Conservation (phyloP, 2,797 vertebrate genomes). For the Tenualosa thibaudeaui region DNA sequence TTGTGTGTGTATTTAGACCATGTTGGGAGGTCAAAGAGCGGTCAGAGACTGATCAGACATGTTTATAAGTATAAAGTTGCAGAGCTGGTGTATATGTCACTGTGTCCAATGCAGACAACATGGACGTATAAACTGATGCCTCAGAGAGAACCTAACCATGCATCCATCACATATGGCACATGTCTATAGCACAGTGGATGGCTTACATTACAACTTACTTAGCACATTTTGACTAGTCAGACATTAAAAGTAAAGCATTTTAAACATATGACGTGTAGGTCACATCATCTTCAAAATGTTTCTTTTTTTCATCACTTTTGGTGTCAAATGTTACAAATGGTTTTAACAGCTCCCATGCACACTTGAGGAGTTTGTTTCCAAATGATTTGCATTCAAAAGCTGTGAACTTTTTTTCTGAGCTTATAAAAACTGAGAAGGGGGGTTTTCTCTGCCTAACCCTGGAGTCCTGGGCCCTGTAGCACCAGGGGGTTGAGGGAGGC, state of each 20-base stretch:
- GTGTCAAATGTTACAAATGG: conserved; percentile 21
- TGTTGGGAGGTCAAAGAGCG: neutral
- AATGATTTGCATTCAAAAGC: conserved; percentile 20
- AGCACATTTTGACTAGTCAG: neutral
- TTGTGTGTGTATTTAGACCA: neutral
- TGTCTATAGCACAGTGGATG: neutral
- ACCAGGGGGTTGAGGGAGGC: neutral
- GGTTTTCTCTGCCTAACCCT: neutral
- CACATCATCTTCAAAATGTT: neutral
- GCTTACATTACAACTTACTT: neutral
- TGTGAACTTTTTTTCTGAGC: conserved; percentile 17
- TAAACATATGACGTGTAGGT: neutral
- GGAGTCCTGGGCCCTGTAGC: too few species aligned
- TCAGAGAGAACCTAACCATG: neutral
- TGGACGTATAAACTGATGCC: neutral
- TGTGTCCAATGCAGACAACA: neutral
- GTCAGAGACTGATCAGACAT: neutral
- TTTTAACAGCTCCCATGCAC: neutral
- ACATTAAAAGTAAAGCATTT: neutral
- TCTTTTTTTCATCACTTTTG: neutral
- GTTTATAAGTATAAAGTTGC: neutral
- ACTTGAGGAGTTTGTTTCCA: conserved; percentile 21
- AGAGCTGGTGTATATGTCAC: neutral
- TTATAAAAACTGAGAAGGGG: conserved; percentile 7
- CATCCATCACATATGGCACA: neutral